phyloP scores from a whole-genome alignment of 2,888 invertebrate species.

The Synanthedon vespiformis region DNA sequence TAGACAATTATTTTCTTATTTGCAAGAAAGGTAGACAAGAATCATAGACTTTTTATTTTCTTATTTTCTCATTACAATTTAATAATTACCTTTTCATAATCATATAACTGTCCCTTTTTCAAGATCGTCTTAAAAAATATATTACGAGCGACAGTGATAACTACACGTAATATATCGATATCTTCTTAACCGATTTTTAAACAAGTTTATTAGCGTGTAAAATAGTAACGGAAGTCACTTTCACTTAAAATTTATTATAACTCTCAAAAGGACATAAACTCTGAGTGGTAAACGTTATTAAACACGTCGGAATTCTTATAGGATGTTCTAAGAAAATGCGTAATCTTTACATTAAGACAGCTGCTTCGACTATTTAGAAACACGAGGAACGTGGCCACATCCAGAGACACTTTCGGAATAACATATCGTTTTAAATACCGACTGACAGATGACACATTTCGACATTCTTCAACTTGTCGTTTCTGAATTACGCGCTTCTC shows the following conservation, averaged over 20 bases:
- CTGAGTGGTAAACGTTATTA: constrained; percentile 20
- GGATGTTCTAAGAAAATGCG: constrained; percentile 37
- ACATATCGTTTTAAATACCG: constrained; percentile 68
- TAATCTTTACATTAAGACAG: constrained; percentile 50
- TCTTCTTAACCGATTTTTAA: background rate
- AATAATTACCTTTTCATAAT: too few species aligned
- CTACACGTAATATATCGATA: too few species aligned
- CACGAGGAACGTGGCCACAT: constrained; percentile 38
- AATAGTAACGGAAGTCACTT: background rate
- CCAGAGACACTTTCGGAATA: constrained; percentile 52
- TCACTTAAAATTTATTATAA: constrained; percentile 15
- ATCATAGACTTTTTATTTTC: too few species aligned
- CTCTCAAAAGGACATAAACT: constrained; percentile 15
- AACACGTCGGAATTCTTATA: constrained; percentile 43
- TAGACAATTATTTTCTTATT: too few species aligned
- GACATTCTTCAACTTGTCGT: constrained; percentile 69
- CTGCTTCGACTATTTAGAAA: constrained; percentile 59
- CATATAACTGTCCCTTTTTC: too few species aligned
- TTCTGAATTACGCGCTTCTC: constrained; percentile 51
- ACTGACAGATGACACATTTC: constrained; percentile 71
- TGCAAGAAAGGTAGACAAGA: too few species aligned
- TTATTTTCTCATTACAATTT: too few species aligned
- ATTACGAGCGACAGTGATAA: too few species aligned
- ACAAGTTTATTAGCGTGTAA: background rate
- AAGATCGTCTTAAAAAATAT: too few species aligned